Base-by-base conservation (phyloP, 2,797 vertebrate species). In the Acanthiza pusilla region DNA sequence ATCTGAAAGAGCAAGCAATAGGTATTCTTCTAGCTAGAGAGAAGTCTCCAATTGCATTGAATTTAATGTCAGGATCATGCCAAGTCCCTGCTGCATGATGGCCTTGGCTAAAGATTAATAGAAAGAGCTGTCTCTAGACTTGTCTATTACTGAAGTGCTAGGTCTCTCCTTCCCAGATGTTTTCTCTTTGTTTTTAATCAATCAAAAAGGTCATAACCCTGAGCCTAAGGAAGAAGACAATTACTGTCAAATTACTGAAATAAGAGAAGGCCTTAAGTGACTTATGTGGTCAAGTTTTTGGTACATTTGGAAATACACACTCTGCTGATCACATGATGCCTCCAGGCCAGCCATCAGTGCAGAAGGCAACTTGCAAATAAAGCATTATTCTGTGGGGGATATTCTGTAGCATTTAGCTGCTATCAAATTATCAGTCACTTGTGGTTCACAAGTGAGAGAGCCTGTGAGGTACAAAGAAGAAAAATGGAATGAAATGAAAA, bases 161-260 rank as follows among this genome's bases (percentile, higher is more conserved):
- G 57, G n/a, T 92, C n/a, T 83, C 48, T 91, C 54, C 62, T 96
- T 94, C 72, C 77, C 89, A 78, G 43, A 58, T 77, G 45, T 88
- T 89, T 94, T 91, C 55, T 80, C 48, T 67, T 89, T 78, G 17
- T 11, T 82, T 93, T 89, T 73, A 73, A 51, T 75, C 65, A 62
- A 47, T 40, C 6, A 67, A 47, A 77, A 68, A 88, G 89, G 16
- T 32, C 45, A 72, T 63, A 83, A 72, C 22, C 55, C 40, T 65
- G 45, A 79, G 19, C 10, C 73, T 84, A 74, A 36, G 34, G 45
- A 91, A 87, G 30, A 92, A 67, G 26, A 76, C 16, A 79, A 79
- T 74, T 80, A 76, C 63, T 92, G 29, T 54, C 9, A 73, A 93
- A 76, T 85, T 45, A 74, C 71, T 80, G 79, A 89, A 93, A 86